Conservation (phyloP, 2,113 vertebrate genomes). For the Sylvietta virens region DNA sequence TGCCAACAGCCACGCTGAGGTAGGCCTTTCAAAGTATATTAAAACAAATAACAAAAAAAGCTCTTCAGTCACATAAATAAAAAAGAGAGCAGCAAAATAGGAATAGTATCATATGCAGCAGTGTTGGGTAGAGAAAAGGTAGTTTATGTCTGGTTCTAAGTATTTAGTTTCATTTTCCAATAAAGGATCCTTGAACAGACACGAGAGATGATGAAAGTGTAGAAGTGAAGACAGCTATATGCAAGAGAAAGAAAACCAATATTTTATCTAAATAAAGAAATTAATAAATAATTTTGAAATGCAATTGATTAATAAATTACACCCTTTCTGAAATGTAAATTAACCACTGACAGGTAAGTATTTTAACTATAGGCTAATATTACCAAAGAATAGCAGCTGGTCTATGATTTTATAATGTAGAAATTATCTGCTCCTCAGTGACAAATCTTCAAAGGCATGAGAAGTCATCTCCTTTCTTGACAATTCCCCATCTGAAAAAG, state of each 20-base stretch:
- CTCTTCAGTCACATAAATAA: constrained; percentile 28
- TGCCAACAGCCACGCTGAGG: constrained; percentile 41
- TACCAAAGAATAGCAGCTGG: background rate
- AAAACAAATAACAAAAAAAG: constrained; percentile 47
- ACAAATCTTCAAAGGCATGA: background rate
- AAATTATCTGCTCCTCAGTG: background rate
- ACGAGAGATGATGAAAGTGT: background rate
- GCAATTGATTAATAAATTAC: background rate
- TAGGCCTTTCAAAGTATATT: constrained; percentile 49
- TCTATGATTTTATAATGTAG: background rate
- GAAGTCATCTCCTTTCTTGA: background rate
- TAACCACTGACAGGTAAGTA: background rate
- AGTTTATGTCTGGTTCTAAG: background rate
- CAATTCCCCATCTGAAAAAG: background rate
- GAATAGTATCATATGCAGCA: background rate
- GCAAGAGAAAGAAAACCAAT: background rate
- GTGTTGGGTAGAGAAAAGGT: background rate
- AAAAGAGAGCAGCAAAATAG: background rate
- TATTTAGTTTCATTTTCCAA: background rate
- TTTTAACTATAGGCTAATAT: background rate
- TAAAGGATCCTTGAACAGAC: background rate
- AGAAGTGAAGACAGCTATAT: background rate
- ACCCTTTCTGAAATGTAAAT: background rate
- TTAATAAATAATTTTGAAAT: background rate
- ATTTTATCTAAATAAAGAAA: background rate